Evolutionary conservation across 92 coral and sea anemone species (phyloP).

Genomic region (Epizoanthus fatuus): DNA sequence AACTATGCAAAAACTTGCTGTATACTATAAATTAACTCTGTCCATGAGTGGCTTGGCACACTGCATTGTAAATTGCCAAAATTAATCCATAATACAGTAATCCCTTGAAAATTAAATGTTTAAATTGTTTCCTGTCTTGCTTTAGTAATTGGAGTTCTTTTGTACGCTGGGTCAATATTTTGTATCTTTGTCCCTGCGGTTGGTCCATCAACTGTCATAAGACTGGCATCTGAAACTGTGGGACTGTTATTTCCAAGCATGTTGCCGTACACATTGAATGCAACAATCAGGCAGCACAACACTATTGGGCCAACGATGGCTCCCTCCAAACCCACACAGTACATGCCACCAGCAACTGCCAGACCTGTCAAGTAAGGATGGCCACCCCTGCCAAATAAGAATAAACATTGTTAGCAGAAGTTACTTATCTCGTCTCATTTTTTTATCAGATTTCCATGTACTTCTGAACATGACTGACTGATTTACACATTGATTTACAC

Average conservation of each 20-base stretch:
- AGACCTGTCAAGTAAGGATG: constrained; percentile 98
- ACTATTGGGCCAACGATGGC: constrained; percentile 99
- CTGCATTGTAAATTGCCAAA: no score
- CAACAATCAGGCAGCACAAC: constrained; percentile 96
- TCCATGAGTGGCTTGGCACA: no score
- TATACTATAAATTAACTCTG: no score
- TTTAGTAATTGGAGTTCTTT: constrained; percentile 14
- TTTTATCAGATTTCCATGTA: no score
- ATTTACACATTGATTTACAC: no score
- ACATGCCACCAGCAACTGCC: constrained; percentile 99
- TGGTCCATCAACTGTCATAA: constrained; percentile 64
- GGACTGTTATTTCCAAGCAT: constrained; percentile 85
- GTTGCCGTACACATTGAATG: constrained; percentile 89
- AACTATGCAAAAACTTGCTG: no score
- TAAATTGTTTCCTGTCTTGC: constrained; percentile 8
- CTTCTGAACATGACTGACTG: no score
- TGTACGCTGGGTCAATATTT: background rate
- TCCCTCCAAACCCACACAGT: constrained; percentile 97
- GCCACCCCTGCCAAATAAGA: constrained; percentile 78
- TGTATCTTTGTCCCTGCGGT: constrained; percentile 19
- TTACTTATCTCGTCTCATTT: no score
- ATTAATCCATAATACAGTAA: no score
- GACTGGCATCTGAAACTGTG: constrained; percentile 52
- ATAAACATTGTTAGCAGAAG: no score
- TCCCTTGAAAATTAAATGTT: background rate